These are phyloP conservation scores for Amaurobius ferox DNA, from an alignment of 2,888 invertebrate genomes.

Conservation along the genomic window DNA sequence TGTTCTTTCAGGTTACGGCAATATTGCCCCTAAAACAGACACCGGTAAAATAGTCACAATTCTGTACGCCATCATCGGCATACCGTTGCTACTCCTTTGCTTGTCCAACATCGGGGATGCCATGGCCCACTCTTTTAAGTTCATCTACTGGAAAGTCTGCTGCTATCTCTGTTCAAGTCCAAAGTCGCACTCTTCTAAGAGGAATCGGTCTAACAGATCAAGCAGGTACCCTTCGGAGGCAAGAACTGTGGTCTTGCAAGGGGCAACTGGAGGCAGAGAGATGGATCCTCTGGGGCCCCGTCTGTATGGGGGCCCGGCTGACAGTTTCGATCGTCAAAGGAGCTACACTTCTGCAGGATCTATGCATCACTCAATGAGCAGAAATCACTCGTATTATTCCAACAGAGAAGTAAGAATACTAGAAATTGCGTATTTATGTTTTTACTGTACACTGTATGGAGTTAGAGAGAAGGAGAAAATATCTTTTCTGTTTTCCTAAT, in stretches of 20 bases:
- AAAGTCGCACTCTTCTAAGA: constrained; percentile 73
- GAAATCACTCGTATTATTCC: constrained; percentile 34
- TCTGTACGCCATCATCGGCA: constrained; percentile 94
- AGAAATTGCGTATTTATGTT: neutral
- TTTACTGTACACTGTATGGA: no score
- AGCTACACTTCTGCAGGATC: neutral
- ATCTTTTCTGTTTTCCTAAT: no score
- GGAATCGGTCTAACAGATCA: constrained; percentile 78
- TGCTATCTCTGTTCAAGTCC: constrained; percentile 92
- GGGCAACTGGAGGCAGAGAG: neutral
- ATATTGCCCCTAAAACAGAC: constrained; percentile 94
- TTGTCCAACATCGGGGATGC: constrained; percentile 95
- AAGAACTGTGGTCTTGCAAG: constrained; percentile 29
- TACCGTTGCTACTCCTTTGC: constrained; percentile 95
- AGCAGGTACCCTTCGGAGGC: constrained; percentile 58
- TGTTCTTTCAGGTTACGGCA: constrained; percentile 93
- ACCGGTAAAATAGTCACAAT: constrained; percentile 96
- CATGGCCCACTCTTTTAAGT: constrained; percentile 94
- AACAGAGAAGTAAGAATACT: constrained; percentile 33
- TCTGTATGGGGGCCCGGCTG: constrained; percentile 23
- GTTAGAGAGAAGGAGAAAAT: no score
- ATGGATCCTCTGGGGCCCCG: neutral
- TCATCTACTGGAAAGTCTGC: constrained; percentile 92
- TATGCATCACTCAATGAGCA: constrained; percentile 25
- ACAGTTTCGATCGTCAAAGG: constrained; percentile 34